A percentile compares a stretch with the other conserved stretches of the same genome.
Conservation (phyloP, 2,113 vertebrate genomes). For the Glaucomys volans region DNA sequence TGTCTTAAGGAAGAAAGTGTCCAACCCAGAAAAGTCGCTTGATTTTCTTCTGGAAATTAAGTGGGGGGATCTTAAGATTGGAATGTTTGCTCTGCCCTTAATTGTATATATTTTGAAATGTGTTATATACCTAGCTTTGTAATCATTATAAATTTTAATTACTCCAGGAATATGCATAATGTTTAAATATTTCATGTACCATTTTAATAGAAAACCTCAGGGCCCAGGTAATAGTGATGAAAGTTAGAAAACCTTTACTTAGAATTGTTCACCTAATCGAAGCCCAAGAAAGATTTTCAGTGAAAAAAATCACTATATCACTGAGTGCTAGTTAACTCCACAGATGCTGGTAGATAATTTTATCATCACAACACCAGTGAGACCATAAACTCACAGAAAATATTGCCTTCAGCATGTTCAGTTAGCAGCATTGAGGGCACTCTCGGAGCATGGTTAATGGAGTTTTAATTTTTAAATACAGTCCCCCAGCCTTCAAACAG, state of each 20-base stretch:
- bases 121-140: slow-evolving; percentile 82
- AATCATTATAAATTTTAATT: slow-evolving; percentile 86
- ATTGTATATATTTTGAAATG: slow-evolving; percentile 84
- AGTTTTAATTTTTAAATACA: slow-evolving; percentile 53
- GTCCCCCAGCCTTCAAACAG: slow-evolving; percentile 25
- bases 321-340: slow-evolving; percentile 17
- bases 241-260: slow-evolving; percentile 75
- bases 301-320: slow-evolving; percentile 1
- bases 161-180: slow-evolving; percentile 82
- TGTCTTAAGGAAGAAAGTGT: slow-evolving; percentile 62
- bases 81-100: slow-evolving; percentile 82
- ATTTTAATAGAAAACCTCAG: slow-evolving; percentile 81
- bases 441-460: slow-evolving; percentile 3
- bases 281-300: slow-evolving; percentile 57
- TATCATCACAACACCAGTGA: background rate
- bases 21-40: slow-evolving; percentile 78
- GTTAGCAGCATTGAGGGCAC: background rate
- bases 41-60: slow-evolving; percentile 74
- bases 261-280: slow-evolving; percentile 74
- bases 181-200: slow-evolving; percentile 80
- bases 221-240: slow-evolving; percentile 75
- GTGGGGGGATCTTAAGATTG: slow-evolving; percentile 80
- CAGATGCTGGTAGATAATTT: background rate
- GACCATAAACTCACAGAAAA: slow-evolving; percentile 20
- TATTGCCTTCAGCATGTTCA: background rate